phyloP scores from a whole-genome alignment of 2,797 vertebrate species.

The Pseudochirops corinnae region DNA sequence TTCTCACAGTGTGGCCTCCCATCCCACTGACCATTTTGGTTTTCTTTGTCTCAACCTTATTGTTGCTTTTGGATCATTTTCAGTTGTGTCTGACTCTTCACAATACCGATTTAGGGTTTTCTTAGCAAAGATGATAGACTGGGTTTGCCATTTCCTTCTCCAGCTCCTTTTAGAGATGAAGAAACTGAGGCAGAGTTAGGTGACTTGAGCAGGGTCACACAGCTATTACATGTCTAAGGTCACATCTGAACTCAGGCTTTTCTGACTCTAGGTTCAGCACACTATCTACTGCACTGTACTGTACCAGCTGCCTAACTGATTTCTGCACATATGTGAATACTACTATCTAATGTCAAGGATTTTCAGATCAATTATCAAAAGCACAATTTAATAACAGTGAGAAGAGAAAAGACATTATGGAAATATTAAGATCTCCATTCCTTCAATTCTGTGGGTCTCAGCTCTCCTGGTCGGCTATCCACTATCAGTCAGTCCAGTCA shows the following conservation, averaged over 20 bases:
- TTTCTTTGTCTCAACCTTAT: not conserved
- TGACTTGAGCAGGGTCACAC: not conserved
- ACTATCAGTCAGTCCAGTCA: too few relatives aligned
- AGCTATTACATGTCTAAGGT: not conserved
- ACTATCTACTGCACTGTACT: too few relatives aligned
- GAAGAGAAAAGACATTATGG: too few relatives aligned
- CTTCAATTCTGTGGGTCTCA: too few relatives aligned
- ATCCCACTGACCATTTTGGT: not conserved
- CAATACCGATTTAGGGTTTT: not conserved
- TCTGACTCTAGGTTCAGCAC: not conserved
- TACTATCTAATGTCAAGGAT: too few relatives aligned
- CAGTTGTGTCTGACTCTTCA: not conserved
- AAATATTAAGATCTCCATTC: too few relatives aligned
- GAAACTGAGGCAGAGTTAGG: not conserved
- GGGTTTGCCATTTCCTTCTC: not conserved
- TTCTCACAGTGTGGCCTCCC: not conserved
- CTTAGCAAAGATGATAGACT: not conserved
- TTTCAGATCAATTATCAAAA: too few relatives aligned
- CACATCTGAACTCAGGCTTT: not conserved
- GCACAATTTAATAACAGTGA: too few relatives aligned
- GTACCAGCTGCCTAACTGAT: too few relatives aligned
- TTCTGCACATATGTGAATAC: too few relatives aligned
- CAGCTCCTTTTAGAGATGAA: not conserved
- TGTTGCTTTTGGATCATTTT: not conserved
- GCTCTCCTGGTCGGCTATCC: too few relatives aligned